phyloP scores from a whole-genome alignment of 2,888 invertebrate genomes.

The Lasioglossum vierecki region DNA sequence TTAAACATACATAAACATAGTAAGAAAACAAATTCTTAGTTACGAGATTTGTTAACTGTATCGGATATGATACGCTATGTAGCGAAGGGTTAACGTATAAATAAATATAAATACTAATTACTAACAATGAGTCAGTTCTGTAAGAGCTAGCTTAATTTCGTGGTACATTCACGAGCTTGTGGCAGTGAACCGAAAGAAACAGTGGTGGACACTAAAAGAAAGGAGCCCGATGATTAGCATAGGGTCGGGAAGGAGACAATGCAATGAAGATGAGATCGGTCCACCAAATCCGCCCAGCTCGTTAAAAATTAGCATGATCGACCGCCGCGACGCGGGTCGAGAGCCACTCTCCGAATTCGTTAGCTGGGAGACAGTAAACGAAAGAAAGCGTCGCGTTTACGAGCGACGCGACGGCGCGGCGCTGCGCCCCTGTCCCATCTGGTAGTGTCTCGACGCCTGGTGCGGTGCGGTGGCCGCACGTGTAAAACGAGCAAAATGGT shows the following conservation, averaged over 20 bases:
- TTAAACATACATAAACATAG: too few species aligned
- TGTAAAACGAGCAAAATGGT: conserved; percentile 70
- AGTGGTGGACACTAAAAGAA: not conserved
- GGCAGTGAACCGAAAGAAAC: not conserved
- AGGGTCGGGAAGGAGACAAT: not conserved
- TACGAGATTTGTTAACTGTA: too few species aligned
- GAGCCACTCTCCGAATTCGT: conserved; percentile 23
- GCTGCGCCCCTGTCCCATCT: conserved; percentile 8
- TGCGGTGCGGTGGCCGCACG: conserved; percentile 26
- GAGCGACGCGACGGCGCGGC: conserved; percentile 21
- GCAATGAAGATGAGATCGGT: not conserved
- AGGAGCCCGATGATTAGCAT: not conserved
- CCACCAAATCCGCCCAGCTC: not conserved
- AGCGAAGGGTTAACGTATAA: too few species aligned
- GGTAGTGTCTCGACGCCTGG: not conserved
- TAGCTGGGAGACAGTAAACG: conserved; percentile 5
- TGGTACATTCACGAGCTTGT: not conserved
- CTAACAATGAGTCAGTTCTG: too few species aligned
- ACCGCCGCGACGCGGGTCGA: not conserved
- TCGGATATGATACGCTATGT: too few species aligned
- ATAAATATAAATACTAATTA: too few species aligned
- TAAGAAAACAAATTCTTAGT: too few species aligned
- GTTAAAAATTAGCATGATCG: conserved; percentile 23
- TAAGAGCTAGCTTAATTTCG: not conserved
- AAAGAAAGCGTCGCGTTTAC: conserved; percentile 43